Base-by-base conservation (phyloP, 2,113 vertebrate species). In the Zootoca vivipara region DNA sequence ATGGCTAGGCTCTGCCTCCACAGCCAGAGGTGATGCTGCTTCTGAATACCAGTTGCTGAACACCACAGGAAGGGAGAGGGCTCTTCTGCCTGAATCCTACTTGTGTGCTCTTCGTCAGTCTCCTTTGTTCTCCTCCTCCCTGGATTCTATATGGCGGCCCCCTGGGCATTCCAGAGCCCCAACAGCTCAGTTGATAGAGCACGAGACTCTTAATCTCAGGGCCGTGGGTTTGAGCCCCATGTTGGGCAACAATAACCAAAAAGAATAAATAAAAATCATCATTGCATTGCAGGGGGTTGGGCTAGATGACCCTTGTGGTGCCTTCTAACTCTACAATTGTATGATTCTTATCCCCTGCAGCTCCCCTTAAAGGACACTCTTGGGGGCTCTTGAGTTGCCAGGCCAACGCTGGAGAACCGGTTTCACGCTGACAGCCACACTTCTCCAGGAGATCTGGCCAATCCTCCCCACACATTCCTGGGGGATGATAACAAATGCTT, bases 391-490 rank as follows among this genome's bases (percentile, higher is more conserved):
- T 20, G 64, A 81, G 28, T 28, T 88, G 84, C 83, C 67, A 35
- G 83, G 52, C 24, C 67, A 22, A 46, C 26, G 33, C 16, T 62
- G 26, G 72, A 87, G 42, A 89, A 62, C 3, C 6, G 82, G 38
- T 90, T 89, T 91, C 78, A 56, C 42, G 56, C 16, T 1, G 30
- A 20, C 22, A 64, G 42, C 69, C 35, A 52, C 79, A 64, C 62
- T 85, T 78, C 62, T 85, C 73, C 64, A 69, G 46, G 33, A 77
- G 26, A 62, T 26, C 87, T 79, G 69, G 30, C 62, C 88, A 92
- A 77, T 10, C 18, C 69, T 88, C 42, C 62, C 38, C 46, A 28
- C 33, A 46, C 82, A 35, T 86, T 91, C 67, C 82, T n/a, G 42
- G 30, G 38, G 69, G 46, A 56, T 18, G 67, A 64, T 4, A 1